Conservation (phyloP, 2,113 vertebrate genomes). For the Mormyrus lacerda region DNA sequence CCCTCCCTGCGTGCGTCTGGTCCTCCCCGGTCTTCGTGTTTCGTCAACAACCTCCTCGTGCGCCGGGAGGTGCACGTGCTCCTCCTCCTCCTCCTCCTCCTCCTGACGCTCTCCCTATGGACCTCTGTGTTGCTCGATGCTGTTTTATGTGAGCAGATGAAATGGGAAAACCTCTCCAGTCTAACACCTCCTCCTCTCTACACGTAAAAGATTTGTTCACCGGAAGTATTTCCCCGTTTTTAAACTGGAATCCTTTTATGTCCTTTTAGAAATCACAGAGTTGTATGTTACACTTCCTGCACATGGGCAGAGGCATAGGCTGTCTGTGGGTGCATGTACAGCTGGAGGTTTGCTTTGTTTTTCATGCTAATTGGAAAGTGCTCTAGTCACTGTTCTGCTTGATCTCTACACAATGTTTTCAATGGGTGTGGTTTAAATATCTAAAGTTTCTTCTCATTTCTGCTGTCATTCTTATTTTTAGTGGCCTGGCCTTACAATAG, state of each 20-base stretch:
- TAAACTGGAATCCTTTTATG: not conserved
- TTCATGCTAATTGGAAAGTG: not conserved
- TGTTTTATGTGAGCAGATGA: conserved; percentile 33
- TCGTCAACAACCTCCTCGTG: not conserved
- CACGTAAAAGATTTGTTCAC: conserved; percentile 32
- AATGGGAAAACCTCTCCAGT: conserved; percentile 24
- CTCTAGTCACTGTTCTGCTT: not conserved
- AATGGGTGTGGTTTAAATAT: conserved; percentile 16
- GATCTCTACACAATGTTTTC: not conserved
- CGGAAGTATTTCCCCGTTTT: conserved; percentile 17
- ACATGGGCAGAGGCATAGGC: not conserved
- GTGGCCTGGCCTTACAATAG: not conserved
- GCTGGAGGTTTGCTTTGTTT: conserved; percentile 3
- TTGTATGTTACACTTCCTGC: not conserved
- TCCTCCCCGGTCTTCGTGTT: not conserved
- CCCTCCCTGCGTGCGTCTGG: not conserved
- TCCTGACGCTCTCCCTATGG: not conserved
- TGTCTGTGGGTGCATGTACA: conserved; percentile 1
- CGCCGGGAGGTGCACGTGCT: not conserved
- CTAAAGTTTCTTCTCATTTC: not conserved
- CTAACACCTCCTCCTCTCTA: not conserved
- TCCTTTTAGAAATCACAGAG: not conserved
- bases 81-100: not conserved
- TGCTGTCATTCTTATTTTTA: not conserved
- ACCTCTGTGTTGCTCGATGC: conserved; percentile 20